phyloP scores from a whole-genome alignment of 2,888 invertebrate genomes.

The Punctoribates punctum region DNA sequence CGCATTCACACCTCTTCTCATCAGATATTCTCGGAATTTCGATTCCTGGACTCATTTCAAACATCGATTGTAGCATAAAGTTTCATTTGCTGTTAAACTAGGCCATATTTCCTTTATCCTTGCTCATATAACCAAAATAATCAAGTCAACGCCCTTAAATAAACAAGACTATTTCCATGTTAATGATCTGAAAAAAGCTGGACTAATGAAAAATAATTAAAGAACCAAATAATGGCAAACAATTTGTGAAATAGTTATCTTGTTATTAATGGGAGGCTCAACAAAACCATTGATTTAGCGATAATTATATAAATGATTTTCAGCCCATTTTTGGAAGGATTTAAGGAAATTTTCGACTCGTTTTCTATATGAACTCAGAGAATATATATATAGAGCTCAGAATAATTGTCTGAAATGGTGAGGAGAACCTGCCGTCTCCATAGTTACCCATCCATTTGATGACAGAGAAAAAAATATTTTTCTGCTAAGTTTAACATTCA shows the following conservation, averaged over 20 bases:
- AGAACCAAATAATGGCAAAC: no score
- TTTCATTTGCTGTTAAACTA: no score
- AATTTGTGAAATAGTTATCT: neutral
- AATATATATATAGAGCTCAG: slow-evolving; percentile 3
- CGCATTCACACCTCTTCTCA: no score
- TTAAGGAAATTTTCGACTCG: neutral
- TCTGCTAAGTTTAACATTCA: slow-evolving; percentile 32
- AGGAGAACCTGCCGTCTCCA: slow-evolving; percentile 22
- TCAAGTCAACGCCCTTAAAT: no score
- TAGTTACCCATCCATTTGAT: slow-evolving; percentile 30
- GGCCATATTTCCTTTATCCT: no score
- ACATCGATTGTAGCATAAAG: no score
- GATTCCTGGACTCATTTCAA: no score
- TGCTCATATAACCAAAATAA: no score
- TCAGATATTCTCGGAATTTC: no score
- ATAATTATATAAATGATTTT: neutral
- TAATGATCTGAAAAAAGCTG: no score
- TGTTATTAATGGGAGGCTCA: neutral
- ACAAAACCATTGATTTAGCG: neutral
- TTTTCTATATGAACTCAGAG: neutral
- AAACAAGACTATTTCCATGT: no score
- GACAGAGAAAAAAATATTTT: slow-evolving; percentile 29
- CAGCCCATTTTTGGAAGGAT: neutral
- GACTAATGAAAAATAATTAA: no score
- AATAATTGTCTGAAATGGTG: slow-evolving; percentile 14